Evolutionary conservation across 2,888 invertebrate species (phyloP).

Genomic region (Epirrita christyi): DNA sequence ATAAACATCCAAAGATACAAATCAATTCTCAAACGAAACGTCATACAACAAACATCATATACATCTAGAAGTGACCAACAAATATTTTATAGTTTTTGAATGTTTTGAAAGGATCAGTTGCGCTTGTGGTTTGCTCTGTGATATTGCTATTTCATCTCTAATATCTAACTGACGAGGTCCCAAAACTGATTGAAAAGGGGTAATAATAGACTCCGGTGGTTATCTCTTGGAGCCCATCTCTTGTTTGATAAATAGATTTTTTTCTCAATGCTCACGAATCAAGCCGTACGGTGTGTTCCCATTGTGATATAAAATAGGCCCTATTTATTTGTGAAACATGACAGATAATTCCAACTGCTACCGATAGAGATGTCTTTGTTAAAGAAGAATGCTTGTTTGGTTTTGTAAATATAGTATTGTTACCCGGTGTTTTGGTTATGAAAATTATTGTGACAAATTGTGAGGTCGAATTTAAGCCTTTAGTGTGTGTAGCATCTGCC

Average conservation of each 20-base stretch:
- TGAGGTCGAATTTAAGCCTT: slow-evolving; percentile 72
- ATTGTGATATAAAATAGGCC: slow-evolving; percentile 77
- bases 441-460: slow-evolving; percentile 81
- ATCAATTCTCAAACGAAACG: slow-evolving; percentile 1
- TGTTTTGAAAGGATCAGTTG: background rate
- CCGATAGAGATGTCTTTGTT: slow-evolving; percentile 80
- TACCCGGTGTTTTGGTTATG: slow-evolving; percentile 76
- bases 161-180: slow-evolving; percentile 44
- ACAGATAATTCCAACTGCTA: slow-evolving; percentile 78
- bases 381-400: slow-evolving; percentile 68
- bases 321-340: slow-evolving; percentile 81
- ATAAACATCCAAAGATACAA: slow-evolving; percentile 11
- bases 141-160: slow-evolving; percentile 21
- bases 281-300: slow-evolving; percentile 62
- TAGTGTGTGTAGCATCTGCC: slow-evolving; percentile 64
- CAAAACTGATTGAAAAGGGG: slow-evolving; percentile 69
- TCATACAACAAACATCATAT: too few relatives aligned
- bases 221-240: slow-evolving; percentile 76
- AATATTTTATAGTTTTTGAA: too few relatives aligned
- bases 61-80: too few relatives aligned
- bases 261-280: slow-evolving; percentile 68
- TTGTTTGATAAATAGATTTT: slow-evolving; percentile 77
- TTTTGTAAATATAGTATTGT: slow-evolving; percentile 74
- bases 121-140: slow-evolving; percentile 11
- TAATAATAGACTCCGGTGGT: slow-evolving; percentile 72